Conservation (phyloP, 2,113 vertebrate genomes). For the Machaerirhynchus nigripectus region DNA sequence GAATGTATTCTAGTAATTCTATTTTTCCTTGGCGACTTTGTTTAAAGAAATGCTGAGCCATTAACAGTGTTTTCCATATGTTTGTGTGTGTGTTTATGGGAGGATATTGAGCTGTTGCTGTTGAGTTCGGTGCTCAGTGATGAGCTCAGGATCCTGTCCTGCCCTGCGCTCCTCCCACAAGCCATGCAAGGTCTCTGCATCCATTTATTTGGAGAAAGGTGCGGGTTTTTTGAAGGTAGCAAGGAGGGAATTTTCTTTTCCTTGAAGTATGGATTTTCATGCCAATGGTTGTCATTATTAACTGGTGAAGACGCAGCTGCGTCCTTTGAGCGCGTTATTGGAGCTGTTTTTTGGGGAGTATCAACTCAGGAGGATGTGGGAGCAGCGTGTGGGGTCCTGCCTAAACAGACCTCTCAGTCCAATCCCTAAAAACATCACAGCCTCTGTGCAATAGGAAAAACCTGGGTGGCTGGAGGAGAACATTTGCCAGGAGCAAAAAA, state of each 20-base stretch:
- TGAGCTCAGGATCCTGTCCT: neutral
- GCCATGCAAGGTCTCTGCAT: neutral
- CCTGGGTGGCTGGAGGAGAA: neutral
- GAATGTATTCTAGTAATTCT: slow-evolving; percentile 60
- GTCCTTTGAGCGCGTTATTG: accelerated
- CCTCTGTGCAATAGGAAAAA: neutral
- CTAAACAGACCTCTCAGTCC: neutral
- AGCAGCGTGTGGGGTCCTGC: neutral
- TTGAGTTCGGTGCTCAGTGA: neutral
- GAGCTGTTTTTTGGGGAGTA: neutral
- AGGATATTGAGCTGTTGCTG: neutral
- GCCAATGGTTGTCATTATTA: neutral
- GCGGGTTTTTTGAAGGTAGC: neutral
- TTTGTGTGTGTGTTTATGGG: neutral
- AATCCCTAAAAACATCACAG: neutral
- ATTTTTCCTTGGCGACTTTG: neutral
- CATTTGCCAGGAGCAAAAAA: neutral
- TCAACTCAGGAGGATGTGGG: neutral
- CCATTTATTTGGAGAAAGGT: neutral
- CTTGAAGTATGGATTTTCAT: neutral
- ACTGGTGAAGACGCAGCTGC: accelerated
- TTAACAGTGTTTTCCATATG: neutral
- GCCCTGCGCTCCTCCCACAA: accelerated
- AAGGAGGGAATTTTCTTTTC: neutral
- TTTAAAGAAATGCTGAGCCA: neutral